Percentiles rank a stretch among this genome's conserved stretches.
phyloP scores from a whole-genome alignment of 2,888 invertebrate genomes.

The Iselma pallidipennis region DNA sequence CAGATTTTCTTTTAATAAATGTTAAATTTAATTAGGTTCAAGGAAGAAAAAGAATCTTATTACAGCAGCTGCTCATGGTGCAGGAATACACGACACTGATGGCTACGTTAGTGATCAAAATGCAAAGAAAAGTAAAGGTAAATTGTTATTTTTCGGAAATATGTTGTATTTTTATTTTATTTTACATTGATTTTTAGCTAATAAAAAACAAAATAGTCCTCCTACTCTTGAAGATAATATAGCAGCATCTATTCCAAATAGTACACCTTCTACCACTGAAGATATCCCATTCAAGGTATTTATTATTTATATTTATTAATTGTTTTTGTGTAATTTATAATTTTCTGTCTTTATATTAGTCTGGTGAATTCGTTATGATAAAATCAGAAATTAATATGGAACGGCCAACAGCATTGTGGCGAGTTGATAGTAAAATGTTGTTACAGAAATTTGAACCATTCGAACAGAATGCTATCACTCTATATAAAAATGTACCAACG shows the following conservation, averaged over 20 bases:
- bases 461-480: slow-evolving; percentile 77
- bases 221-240: slow-evolving; percentile 55
- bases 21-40: slow-evolving; percentile 17
- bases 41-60: slow-evolving; percentile 44
- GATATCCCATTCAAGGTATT: slow-evolving; percentile 66
- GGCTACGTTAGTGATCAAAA: slow-evolving; percentile 56
- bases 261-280: slow-evolving; percentile 52
- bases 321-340: slow-evolving; percentile 8
- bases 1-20: slow-evolving; percentile 4
- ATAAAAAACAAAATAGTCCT: slow-evolving; percentile 41
- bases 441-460: slow-evolving; percentile 84
- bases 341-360: slow-evolving; percentile 61
- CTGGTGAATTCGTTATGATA: slow-evolving; percentile 86
- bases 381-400: slow-evolving; percentile 80
- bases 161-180: background rate
- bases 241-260: slow-evolving; percentile 60
- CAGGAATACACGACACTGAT: slow-evolving; percentile 62
- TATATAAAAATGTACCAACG: slow-evolving; percentile 85
- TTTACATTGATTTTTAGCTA: background rate
- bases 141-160: too few species aligned
- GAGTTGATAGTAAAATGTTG: slow-evolving; percentile 83
- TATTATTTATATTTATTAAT: background rate
- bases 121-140: slow-evolving; percentile 34
- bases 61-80: slow-evolving; percentile 60
- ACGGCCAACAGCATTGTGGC: slow-evolving; percentile 89